phyloP scores from a whole-genome alignment of 2,888 invertebrate species.

The Pantelozetes paolii region DNA sequence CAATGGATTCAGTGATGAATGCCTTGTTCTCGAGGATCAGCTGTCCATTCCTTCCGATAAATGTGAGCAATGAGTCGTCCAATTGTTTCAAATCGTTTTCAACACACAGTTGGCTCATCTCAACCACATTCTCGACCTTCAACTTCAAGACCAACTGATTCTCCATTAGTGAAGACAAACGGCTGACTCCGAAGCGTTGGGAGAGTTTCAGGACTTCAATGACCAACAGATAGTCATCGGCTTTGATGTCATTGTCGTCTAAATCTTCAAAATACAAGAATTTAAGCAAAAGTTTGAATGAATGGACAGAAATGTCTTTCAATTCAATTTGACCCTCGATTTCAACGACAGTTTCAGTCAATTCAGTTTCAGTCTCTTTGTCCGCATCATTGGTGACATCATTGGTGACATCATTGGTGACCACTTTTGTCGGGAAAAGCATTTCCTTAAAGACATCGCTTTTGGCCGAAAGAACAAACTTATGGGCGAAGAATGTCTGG shows the following conservation, averaged over 20 bases:
- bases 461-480: not conserved
- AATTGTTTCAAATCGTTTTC: not conserved
- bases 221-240: not conserved
- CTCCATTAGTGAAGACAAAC: not conserved
- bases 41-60: not conserved
- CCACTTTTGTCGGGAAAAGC: not conserved
- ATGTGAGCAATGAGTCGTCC: not conserved
- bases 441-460: not conserved
- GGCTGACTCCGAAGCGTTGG: not conserved
- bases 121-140: not conserved
- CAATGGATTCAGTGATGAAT: not conserved
- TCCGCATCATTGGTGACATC: too few relatives aligned
- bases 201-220: not conserved
- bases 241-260: not conserved
- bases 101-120: not conserved
- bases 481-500: not conserved
- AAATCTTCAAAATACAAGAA: not conserved
- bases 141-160: not conserved
- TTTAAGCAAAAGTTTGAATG: constrained; percentile 6
- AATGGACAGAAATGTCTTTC: not conserved
- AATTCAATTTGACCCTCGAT: not conserved
- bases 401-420: not conserved
- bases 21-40: not conserved
- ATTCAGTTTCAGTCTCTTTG: not conserved
- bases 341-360: not conserved